phyloP scores from a whole-genome alignment of 2,113 vertebrate genomes.

The Macquaria australasica region DNA sequence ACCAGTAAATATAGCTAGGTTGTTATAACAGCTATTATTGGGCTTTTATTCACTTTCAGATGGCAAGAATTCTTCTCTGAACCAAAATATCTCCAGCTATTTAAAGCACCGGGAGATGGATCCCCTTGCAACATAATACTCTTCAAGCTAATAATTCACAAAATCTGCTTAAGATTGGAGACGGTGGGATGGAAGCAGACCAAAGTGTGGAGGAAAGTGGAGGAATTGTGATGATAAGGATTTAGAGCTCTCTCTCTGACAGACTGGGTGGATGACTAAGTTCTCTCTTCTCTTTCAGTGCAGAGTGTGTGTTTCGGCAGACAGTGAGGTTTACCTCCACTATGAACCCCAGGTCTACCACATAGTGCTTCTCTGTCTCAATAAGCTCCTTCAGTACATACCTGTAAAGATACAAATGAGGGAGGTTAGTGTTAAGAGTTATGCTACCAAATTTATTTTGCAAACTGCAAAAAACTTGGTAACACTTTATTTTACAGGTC shows the following conservation, averaged over 20 bases:
- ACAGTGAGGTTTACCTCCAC: conserved; percentile 88
- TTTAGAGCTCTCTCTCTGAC: conserved; percentile 44
- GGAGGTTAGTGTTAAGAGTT: conserved; percentile 26
- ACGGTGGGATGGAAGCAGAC: conserved; percentile 33
- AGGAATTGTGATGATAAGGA: conserved; percentile 61
- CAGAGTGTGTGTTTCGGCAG: conserved; percentile 35
- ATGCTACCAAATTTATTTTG: not conserved
- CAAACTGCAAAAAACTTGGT: conserved; percentile 13
- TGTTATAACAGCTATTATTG: conserved; percentile 13
- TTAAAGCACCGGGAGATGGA: conserved; percentile 42
- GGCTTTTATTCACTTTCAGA: conserved; percentile 47
- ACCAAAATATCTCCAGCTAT: conserved; percentile 62
- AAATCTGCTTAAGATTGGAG: conserved; percentile 62
- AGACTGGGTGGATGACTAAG: conserved; percentile 41
- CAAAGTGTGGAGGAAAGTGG: conserved; percentile 40
- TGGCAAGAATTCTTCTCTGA: conserved; percentile 39
- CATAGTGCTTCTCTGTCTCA: conserved; percentile 94
- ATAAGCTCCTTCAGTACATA: conserved; percentile 92
- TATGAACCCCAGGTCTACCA: conserved; percentile 90
- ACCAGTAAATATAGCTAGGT: conserved; percentile 21
- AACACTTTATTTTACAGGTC: conserved; percentile 3
- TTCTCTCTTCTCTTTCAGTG: conserved; percentile 24
- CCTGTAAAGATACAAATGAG: conserved; percentile 78
- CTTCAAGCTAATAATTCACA: conserved; percentile 59
- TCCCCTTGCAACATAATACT: conserved; percentile 50